Base-by-base conservation (phyloP, 2,888 invertebrate species). In the Drosophila ustulata region DNA sequence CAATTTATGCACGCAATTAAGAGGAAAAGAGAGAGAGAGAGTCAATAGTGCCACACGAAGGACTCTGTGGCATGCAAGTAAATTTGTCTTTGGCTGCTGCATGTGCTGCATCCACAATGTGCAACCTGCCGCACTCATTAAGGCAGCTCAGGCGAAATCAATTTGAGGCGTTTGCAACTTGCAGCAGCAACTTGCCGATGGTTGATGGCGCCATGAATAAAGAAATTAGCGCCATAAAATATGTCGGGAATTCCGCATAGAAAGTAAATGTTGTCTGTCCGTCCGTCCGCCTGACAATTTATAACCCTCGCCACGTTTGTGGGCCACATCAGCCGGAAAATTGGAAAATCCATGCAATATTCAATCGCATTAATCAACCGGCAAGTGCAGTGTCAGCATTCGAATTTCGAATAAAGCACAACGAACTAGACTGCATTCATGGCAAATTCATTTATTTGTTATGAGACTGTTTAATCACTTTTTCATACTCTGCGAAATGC, bases 1-100 rank as follows among this genome's bases (percentile, higher is more conserved):
- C 85, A 86, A 89, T 86, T 86, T 86, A 86, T 89, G 81, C 89
- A 87, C 80, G 89, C 85, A 86, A 86, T 86, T 86, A 86, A 87
- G 82, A 65, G 74, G 68, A 65, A 69, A 73, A 70, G 58, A 66
- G 6, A 8, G 7, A 7, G n/a, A 13, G 3, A 5, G 9, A 50
- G 11, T 2, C 9, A 11, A 28, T 23, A 1, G 45, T 45, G 53
- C 45, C 26, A 45, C 39, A 45, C 53, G 30, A 39, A 69, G 64
- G 74, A 82, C 85, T 82, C 71, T 84, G 78, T 83, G 89, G 89
- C 88, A 86, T 89, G 88, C 89, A 80, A 81, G 62, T 75, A 87
- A 86, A 86, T 86, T 86, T 86, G 85, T 86, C 84, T 79, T 71
- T 69, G 43, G 53, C 70, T 34, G 74, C 70, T 73, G 66, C 89